A percentile compares a stretch with the other conserved stretches of the same genome.
Evolutionary conservation across 2,888 invertebrate species (phyloP).

Genomic region (Cephus sareptanus): DNA sequence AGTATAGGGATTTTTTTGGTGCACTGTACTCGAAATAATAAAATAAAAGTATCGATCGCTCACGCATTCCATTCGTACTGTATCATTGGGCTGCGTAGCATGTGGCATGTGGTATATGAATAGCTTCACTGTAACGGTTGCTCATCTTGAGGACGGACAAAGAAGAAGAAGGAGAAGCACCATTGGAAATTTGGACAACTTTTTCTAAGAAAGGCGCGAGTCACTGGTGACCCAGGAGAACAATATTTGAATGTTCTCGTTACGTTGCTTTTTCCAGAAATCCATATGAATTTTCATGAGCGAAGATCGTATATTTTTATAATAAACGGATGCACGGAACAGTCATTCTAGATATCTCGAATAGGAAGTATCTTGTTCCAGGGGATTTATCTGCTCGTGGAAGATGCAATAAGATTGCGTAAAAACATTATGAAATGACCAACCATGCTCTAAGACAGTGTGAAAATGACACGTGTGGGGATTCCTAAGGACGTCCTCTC

Average conservation of each 20-base stretch:
- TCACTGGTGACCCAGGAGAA: not conserved
- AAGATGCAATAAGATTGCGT: not conserved
- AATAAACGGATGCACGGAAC: not conserved
- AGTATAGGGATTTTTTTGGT: not conserved
- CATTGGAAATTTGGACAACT: not conserved
- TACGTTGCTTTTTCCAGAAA: not conserved
- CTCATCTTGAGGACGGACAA: not conserved
- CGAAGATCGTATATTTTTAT: not conserved
- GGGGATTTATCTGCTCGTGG: not conserved
- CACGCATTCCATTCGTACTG: not conserved
- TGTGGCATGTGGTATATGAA: not conserved
- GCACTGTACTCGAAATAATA: not conserved
- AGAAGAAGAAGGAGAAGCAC: not conserved
- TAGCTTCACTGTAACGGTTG: not conserved
- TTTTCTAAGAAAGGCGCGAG: not conserved
- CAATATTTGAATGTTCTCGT: not conserved
- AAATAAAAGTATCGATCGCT: not conserved
- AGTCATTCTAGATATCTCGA: not conserved
- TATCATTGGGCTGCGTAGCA: not conserved
- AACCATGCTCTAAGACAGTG: not conserved
- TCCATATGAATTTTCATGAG: not conserved
- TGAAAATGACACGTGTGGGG: not conserved
- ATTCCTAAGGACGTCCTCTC: not conserved
- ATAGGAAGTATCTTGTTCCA: not conserved
- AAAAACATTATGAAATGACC: not conserved